These are phyloP conservation scores for Chrysotoxum bicinctum DNA, from an alignment of 2,888 invertebrate species.

Conservation along the genomic window DNA sequence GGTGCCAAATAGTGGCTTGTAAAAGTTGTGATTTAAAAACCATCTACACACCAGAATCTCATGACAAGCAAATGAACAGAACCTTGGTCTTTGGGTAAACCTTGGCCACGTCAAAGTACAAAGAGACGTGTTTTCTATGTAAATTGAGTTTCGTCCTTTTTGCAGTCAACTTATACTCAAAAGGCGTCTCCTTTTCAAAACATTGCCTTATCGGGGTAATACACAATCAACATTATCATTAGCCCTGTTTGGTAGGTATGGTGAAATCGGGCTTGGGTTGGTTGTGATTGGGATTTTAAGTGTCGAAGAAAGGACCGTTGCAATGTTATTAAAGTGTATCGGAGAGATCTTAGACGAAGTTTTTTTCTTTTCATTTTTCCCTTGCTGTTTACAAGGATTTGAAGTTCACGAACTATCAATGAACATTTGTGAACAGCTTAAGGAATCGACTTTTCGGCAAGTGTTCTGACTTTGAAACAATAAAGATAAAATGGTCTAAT, in stretches of 20 bases:
- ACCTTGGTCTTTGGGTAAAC: slow-evolving; percentile 16
- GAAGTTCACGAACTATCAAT: background rate
- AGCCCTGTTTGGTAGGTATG: slow-evolving; percentile 7
- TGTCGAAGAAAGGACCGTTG: slow-evolving; percentile 29
- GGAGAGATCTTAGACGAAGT: slow-evolving; percentile 18
- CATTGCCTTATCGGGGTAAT: slow-evolving; percentile 34
- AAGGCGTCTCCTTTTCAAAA: slow-evolving; percentile 5
- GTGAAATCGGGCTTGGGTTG: background rate
- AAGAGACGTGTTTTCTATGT: slow-evolving; percentile 30
- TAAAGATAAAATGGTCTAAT: background rate
- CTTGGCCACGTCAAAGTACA: slow-evolving; percentile 25
- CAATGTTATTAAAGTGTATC: slow-evolving; percentile 63
- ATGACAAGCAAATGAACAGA: slow-evolving; percentile 56
- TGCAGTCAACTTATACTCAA: slow-evolving; percentile 25
- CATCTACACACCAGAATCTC: slow-evolving; percentile 46
- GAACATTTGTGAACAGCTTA: background rate
- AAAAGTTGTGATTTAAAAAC: slow-evolving; percentile 54
- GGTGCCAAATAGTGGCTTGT: slow-evolving; percentile 41
- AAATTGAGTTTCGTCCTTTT: slow-evolving; percentile 53
- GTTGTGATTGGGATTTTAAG: slow-evolving; percentile 8
- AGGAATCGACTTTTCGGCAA: background rate
- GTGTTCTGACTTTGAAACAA: background rate
- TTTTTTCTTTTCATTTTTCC: background rate
- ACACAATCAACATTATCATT: slow-evolving; percentile 47
- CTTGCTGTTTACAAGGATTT: background rate